These are phyloP conservation scores for Trochalopteron elliotii DNA, from an alignment of 2,113 vertebrate genomes.

Conservation along the genomic window DNA sequence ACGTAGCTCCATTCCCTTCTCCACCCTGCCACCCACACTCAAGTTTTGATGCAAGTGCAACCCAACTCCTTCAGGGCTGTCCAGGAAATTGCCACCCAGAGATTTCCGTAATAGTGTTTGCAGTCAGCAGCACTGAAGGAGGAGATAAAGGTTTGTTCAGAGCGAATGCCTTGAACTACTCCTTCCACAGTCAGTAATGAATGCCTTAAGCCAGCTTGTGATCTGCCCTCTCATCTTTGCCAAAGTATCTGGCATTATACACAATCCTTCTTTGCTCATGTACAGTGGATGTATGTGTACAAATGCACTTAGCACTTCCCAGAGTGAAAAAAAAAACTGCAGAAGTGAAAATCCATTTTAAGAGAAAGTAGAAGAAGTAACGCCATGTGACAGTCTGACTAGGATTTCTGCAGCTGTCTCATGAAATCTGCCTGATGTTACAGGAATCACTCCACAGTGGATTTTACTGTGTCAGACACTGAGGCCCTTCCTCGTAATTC, in stretches of 20 bases:
- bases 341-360: constrained; percentile 9
- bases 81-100: constrained; percentile 72
- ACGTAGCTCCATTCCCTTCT: neutral
- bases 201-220: constrained; percentile 18
- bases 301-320: neutral
- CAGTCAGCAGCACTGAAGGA: constrained; percentile 37
- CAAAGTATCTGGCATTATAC: constrained; percentile 12
- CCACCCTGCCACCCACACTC: constrained; percentile 24
- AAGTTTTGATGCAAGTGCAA: constrained; percentile 22
- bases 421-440: neutral
- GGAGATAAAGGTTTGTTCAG: constrained; percentile 56
- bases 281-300: neutral
- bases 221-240: constrained; percentile 29
- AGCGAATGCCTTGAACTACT: constrained; percentile 8
- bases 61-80: neutral
- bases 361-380: neutral
- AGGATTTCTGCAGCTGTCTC: neutral
- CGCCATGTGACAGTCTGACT: neutral
- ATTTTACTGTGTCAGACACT: neutral
- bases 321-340: neutral
- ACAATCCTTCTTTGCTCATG: neutral
- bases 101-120: constrained; percentile 3
- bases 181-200: neutral
- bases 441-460: neutral
- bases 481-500: neutral